Evolutionary conservation across 1,140 invertebrate genomes (phyloP), one percentile per base, ranked within the genome.

Genomic region (Trachymyrmex septentrionalis): DNA sequence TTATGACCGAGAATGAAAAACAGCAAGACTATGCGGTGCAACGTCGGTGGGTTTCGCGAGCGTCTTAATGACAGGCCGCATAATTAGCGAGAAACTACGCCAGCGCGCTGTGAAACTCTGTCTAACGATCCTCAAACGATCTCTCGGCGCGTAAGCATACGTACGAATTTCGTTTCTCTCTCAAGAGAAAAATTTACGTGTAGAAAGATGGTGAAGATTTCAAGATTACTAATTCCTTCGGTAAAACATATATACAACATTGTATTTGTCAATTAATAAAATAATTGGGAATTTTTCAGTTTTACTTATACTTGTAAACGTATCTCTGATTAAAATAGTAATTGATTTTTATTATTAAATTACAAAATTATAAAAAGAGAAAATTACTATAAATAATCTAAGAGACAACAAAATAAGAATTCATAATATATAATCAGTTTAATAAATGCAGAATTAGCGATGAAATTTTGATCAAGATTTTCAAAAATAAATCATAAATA

Each of bases 1-100:
- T 82, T 82, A 82, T 82, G 69, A 81, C 34, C 12, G 78, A 73
- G 55, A 55, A 73, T 82, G 80, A 82, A 82, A 82, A 82, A 82
- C 67, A 72, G 80, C 38, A 34, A 50, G 16, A 67, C 27, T 21
- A 24, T 27, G 27, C 63, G 30, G 9, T 59, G 48, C 78, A 59
- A 82, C 67, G 73, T 19, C 73, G 34, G 34, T 30, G 67, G 24
- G 66, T 82, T 72, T 82, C 80, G 67, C 53, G 53, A 59, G 67
- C 67, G 38, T 73, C 80, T 82, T 82, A 82, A 82, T 82, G 80
- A 82, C 80, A 82, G 55, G 67, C 30, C 67, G 53, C 80, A 73
- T 82, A 82, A 82, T 82, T 82, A 82, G 80, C 67, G 80, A 82
- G 80, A 82, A 82, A 73, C 80, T 61, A 55, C 24, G 61, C 27